phyloP scores from a whole-genome alignment of 2,888 invertebrate species.

The Adela reaumurella region DNA sequence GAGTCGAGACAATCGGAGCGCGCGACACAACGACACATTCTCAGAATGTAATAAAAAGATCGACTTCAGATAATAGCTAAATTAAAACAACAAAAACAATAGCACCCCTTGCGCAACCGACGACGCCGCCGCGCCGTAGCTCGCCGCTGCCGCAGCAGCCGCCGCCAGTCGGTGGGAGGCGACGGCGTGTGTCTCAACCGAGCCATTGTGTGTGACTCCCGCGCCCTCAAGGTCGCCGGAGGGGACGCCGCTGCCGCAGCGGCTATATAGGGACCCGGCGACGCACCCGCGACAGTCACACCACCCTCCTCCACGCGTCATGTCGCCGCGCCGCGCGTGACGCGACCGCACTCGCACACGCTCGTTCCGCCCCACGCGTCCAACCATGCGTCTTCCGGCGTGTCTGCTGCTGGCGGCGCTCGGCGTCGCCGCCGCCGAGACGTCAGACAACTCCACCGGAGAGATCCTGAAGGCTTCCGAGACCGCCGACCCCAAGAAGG shows the following conservation, averaged over 20 bases:
- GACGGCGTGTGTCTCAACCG: conserved; percentile 3
- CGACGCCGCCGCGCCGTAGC: conserved; percentile 34
- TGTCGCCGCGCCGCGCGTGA: conserved; percentile 1
- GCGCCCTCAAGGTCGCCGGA: conserved; percentile 2
- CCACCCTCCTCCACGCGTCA: background rate
- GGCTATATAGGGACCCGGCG: conserved; percentile 1
- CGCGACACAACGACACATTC: background rate
- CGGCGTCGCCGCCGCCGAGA: conserved; percentile 3
- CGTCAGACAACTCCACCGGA: conserved; percentile 21
- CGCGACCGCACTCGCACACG: background rate
- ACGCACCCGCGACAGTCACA: background rate
- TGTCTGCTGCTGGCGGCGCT: background rate
- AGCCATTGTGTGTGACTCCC: conserved; percentile 1
- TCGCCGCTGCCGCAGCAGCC: conserved; percentile 17
- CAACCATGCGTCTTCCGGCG: background rate
- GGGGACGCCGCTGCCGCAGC: conserved; percentile 2
- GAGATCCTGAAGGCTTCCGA: conserved; percentile 60
- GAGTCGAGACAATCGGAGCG: background rate
- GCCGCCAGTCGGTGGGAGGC: background rate
- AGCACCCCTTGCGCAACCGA: conserved; percentile 38
- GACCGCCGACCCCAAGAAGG: conserved; percentile 64
- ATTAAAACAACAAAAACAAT: conserved; percentile 26
- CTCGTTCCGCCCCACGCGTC: background rate
- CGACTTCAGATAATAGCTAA: background rate
- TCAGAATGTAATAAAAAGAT: background rate